Evolutionary conservation across 2,888 invertebrate species (phyloP).

Genomic region (Malachius bipustulatus): DNA sequence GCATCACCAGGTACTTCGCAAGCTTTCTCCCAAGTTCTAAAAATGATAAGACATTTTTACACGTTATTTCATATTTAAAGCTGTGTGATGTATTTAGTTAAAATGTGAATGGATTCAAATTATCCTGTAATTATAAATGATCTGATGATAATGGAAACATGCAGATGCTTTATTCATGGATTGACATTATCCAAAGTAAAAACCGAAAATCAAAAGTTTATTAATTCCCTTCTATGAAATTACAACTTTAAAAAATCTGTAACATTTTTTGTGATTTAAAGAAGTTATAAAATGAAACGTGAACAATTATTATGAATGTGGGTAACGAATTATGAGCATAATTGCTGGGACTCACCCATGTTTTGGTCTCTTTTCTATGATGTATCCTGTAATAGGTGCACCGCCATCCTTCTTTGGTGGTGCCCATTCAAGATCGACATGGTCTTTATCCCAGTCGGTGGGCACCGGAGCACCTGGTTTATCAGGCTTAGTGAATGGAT

Average conservation of each 20-base stretch:
- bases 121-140: too few species aligned
- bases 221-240: too few species aligned
- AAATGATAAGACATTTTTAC: too few species aligned
- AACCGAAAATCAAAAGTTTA: neutral
- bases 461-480: slow-evolving; percentile 87
- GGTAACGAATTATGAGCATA: too few species aligned
- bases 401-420: slow-evolving; percentile 91
- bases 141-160: too few species aligned
- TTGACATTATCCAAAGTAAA: neutral
- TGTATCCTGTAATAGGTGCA: slow-evolving; percentile 75
- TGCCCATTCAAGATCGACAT: slow-evolving; percentile 93
- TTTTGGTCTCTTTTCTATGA: slow-evolving; percentile 77
- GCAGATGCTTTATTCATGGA: too few species aligned
- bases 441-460: slow-evolving; percentile 91
- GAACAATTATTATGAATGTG: too few species aligned
- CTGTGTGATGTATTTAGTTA: too few species aligned
- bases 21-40: slow-evolving; percentile 72
- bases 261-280: too few species aligned
- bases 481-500: slow-evolving; percentile 84
- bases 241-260: neutral
- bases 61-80: slow-evolving; percentile 6
- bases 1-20: slow-evolving; percentile 65
- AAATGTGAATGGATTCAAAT: too few species aligned
- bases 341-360: slow-evolving; percentile 52
- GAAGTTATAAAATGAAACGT: too few species aligned